These are phyloP conservation scores for Pseudomyrmex sp. DNA, from an alignment of 1,140 invertebrate genomes.

Conservation along the genomic window DNA sequence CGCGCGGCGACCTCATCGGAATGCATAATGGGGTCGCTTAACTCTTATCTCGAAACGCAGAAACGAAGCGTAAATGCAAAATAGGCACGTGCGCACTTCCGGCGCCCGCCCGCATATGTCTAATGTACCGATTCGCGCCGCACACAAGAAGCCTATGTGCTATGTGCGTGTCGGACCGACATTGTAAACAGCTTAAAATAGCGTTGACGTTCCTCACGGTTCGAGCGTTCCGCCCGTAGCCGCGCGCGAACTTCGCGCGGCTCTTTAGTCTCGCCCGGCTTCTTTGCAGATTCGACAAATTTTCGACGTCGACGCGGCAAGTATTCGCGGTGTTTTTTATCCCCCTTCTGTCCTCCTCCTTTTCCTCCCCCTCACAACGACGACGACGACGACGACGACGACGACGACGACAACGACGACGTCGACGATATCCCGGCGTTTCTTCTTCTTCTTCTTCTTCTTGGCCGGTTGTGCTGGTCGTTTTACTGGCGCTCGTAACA, in stretches of 20 bases:
- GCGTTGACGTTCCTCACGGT: slow-evolving; percentile 44
- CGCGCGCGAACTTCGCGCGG: slow-evolving; percentile 20
- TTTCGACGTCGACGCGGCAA: slow-evolving; percentile 40
- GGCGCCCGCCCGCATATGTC: slow-evolving; percentile 44
- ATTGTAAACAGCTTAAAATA: slow-evolving; percentile 61
- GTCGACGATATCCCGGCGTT: slow-evolving; percentile 40
- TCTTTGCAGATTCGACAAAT: slow-evolving; percentile 34
- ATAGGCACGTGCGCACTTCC: slow-evolving; percentile 51
- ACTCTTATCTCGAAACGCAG: slow-evolving; percentile 26
- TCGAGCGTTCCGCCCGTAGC: slow-evolving; percentile 6
- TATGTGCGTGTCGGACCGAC: slow-evolving; percentile 14
- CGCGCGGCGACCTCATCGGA: slow-evolving; percentile 32
- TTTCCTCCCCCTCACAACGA: slow-evolving; percentile 14
- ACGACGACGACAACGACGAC: background rate
- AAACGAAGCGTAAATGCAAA: slow-evolving; percentile 37
- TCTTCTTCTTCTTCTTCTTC: slow-evolving; percentile 47
- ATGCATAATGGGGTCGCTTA: slow-evolving; percentile 34
- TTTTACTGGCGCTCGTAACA: slow-evolving; percentile 60
- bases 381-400: slow-evolving; percentile 7
- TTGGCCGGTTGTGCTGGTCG: slow-evolving; percentile 29
- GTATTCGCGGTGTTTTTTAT: slow-evolving; percentile 47
- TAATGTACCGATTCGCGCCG: slow-evolving; percentile 6
- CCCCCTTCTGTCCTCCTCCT: slow-evolving; percentile 9
- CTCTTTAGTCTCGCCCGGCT: too few relatives aligned
- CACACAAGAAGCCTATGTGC: background rate